phyloP scores from a whole-genome alignment of 2,888 invertebrate genomes.

The Epicampocera succincta region DNA sequence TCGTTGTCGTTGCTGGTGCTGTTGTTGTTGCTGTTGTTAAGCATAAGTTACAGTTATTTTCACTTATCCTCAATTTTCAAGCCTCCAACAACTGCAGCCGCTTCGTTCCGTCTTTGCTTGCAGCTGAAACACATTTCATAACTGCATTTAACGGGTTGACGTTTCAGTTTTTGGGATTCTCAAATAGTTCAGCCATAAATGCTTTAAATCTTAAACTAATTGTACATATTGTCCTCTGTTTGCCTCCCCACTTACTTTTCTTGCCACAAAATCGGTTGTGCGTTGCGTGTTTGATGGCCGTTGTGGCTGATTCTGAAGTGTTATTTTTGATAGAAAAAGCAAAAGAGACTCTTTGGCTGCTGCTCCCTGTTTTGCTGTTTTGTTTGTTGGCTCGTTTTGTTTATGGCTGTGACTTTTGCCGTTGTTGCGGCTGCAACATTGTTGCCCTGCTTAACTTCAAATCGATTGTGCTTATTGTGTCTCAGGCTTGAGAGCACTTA shows the following conservation, averaged over 20 bases:
- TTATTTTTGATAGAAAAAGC: background rate
- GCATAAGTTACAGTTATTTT: slow-evolving; percentile 48
- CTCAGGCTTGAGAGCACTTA: slow-evolving; percentile 46
- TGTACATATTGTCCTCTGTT: background rate
- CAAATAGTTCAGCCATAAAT: slow-evolving; percentile 36
- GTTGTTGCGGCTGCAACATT: slow-evolving; percentile 46
- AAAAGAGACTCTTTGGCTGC: slow-evolving; percentile 53
- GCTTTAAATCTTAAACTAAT: slow-evolving; percentile 32
- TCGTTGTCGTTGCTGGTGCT: slow-evolving; percentile 30
- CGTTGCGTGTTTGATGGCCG: slow-evolving; percentile 50
- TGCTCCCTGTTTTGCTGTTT: slow-evolving; percentile 23
- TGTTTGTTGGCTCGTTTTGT: background rate
- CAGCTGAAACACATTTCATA: slow-evolving; percentile 45
- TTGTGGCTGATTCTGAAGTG: slow-evolving; percentile 46
- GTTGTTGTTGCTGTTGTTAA: slow-evolving; percentile 27
- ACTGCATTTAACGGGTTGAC: slow-evolving; percentile 50
- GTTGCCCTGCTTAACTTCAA: slow-evolving; percentile 43
- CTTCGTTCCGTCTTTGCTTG: slow-evolving; percentile 21
- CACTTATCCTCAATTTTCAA: slow-evolving; percentile 11
- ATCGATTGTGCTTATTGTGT: slow-evolving; percentile 56
- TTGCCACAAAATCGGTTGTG: background rate
- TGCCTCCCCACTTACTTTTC: background rate
- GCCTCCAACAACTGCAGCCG: slow-evolving; percentile 13
- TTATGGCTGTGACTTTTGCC: slow-evolving; percentile 10
- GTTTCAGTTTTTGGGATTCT: slow-evolving; percentile 39